A percentile compares a stretch with the other conserved stretches of the same genome.
Evolutionary conservation across 2,888 invertebrate species (phyloP).

Genomic region (Cataglyphis livida): DNA sequence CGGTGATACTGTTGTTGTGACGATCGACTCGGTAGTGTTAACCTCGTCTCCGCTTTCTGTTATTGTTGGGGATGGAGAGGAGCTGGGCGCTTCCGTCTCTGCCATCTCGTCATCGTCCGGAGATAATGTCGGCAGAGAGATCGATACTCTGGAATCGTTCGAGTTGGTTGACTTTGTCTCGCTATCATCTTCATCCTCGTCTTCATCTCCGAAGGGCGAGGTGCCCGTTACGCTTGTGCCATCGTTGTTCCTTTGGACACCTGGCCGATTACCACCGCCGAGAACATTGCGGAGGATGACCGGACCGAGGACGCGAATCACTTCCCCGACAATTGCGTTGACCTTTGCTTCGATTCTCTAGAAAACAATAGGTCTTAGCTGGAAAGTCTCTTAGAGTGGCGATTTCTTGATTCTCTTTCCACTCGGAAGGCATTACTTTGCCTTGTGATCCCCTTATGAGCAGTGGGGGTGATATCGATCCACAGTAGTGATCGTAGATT

Average conservation of each 20-base stretch:
- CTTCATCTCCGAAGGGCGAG: conserved; percentile 84
- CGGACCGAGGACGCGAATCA: conserved; percentile 92
- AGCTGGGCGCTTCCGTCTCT: conserved; percentile 79
- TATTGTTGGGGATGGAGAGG: conserved; percentile 66
- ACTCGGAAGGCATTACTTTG: not conserved
- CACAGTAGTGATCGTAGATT: conserved; percentile 7
- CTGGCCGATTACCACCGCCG: conserved; percentile 84
- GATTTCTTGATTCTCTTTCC: not conserved
- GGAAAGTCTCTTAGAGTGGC: conserved; percentile 9
- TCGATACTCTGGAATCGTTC: conserved; percentile 87
- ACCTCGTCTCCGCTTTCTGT: conserved; percentile 60
- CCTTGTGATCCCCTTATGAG: not conserved
- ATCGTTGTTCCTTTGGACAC: conserved; percentile 70
- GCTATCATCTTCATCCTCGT: conserved; percentile 85
- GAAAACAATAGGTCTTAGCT: conserved; percentile 78
- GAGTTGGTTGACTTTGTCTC: conserved; percentile 77
- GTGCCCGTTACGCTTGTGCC: conserved; percentile 84
- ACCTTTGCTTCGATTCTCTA: conserved; percentile 92
- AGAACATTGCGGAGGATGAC: conserved; percentile 89
- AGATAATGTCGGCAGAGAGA: conserved; percentile 90
- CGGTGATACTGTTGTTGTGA: not conserved
- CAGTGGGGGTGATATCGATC: conserved; percentile 7
- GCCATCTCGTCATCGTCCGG: conserved; percentile 88
- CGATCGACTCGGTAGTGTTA: not conserved
- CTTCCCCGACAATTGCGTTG: conserved; percentile 90